Evolutionary conservation across 2,797 vertebrate species (phyloP).

Genomic region (Leptodactylus fallax): DNA sequence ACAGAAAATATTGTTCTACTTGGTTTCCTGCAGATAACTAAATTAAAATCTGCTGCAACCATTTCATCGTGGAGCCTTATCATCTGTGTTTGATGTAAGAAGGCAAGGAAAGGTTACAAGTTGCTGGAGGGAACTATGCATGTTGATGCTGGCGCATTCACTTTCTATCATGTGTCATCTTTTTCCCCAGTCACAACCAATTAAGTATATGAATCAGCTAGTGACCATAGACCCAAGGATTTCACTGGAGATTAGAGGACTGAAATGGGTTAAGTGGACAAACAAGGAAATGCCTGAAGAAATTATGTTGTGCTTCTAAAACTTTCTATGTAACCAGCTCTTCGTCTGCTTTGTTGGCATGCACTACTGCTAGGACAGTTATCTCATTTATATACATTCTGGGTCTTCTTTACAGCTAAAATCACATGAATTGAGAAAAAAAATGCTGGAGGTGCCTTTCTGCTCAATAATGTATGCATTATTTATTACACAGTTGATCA

Average conservation of each 20-base stretch:
- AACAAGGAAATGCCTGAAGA: conserved; percentile 40
- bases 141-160: conserved; percentile 59
- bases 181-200: conserved; percentile 61
- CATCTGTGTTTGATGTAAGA: conserved; percentile 51
- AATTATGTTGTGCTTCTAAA: conserved; percentile 33
- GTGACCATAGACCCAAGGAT: conserved; percentile 57
- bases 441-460: no score
- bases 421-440: no score
- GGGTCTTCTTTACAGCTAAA: neutral
- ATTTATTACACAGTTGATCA: no score
- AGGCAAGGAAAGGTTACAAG: conserved; percentile 65
- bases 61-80: conserved; percentile 44
- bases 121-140: conserved; percentile 63
- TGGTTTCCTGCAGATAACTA: conserved; percentile 60
- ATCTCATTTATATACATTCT: neutral
- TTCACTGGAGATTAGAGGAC: conserved; percentile 48
- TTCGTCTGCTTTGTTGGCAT: neutral
- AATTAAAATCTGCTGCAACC: conserved; percentile 61
- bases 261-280: conserved; percentile 50
- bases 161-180: conserved; percentile 59
- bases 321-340: conserved; percentile 39
- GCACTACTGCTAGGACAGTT: neutral
- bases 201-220: conserved; percentile 61
- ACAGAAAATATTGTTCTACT: conserved; percentile 51
- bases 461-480: no score